Conservation (phyloP, 2,888 invertebrate species). For the Macaria notata region DNA sequence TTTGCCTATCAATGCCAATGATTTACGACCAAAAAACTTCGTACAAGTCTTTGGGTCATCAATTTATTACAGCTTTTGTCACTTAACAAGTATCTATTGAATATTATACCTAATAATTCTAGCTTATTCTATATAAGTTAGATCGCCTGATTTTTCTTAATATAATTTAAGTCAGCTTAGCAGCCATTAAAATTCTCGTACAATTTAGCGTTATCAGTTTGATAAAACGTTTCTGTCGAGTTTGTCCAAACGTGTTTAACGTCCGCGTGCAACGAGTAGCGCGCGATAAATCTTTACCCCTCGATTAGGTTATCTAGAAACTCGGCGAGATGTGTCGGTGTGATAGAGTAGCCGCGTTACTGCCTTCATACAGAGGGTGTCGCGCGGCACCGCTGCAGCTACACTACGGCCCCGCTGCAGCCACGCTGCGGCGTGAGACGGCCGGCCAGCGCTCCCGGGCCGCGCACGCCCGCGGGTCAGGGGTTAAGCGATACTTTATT, state of each 20-base stretch:
- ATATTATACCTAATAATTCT: too few relatives aligned
- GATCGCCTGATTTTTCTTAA: constrained; percentile 14
- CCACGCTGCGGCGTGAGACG: constrained; percentile 13
- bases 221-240: constrained; percentile 28
- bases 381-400: constrained; percentile 12
- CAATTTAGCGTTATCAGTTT: constrained; percentile 24
- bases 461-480: constrained; percentile 52
- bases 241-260: constrained; percentile 26
- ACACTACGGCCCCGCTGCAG: not conserved
- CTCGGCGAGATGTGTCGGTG: constrained; percentile 19
- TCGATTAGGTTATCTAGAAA: constrained; percentile 24
- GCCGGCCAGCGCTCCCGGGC: constrained; percentile 35
- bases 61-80: too few relatives aligned
- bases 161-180: constrained; percentile 17
- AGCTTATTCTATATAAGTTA: not conserved
- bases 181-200: constrained; percentile 27
- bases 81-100: too few relatives aligned
- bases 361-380: constrained; percentile 25
- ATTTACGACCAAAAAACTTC: too few relatives aligned
- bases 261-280: constrained; percentile 14
- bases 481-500: constrained; percentile 83
- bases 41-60: too few relatives aligned
- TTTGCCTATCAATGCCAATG: too few relatives aligned
- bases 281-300: constrained; percentile 26
- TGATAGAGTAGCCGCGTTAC: constrained; percentile 22